Base-by-base conservation (phyloP, 2,888 invertebrate species). In the Caenorhabditis sp. region DNA sequence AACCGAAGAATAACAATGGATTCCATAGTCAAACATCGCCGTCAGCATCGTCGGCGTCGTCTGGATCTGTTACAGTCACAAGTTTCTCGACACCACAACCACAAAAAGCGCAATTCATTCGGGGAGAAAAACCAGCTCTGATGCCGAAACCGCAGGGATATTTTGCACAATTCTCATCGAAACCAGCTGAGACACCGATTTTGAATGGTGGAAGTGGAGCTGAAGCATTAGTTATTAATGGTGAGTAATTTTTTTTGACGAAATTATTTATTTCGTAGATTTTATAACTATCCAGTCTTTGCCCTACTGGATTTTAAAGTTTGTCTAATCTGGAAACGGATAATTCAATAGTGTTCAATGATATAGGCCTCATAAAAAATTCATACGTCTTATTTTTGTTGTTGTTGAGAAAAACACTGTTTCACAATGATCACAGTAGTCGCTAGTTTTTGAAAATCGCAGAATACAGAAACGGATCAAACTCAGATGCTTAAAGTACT, bases 61-160 rank as follows among this genome's bases (percentile, higher is more conserved):
- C 62, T 49, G 50, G 70, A 66, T 70, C 77, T 1, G 76, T 70
- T 8, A 70, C 67, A 5, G 79, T 82, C 14, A 79, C 82, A 1
- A 78, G 79, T 17, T 83, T 61, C 61, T 67, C 73, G 4, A 74
- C 69, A 10, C 82, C 82, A 4, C 70, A 75, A 36, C 81, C 82
- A 36, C 79, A 81, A 58, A 75, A 70, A 38, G 77, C 82, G 0
- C 80, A 81, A n/a, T n/a, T 80, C 20, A 57, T 70, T n/a, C 49
- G 71, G 2, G 71, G 71, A 52, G 70, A 76, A 25, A 59, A 59
- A 52, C 75, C 75, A 14, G 68, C 75, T 8, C 49, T 75, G n/a
- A 67, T 70, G 31, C 64, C 64, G 26, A 75, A 75, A 52, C 75
- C 75, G 8, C 50, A 56, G 20, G 67, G 67, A 25, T 67, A 69